These are phyloP conservation scores for Dynastes grantii DNA, from an alignment of 2,888 invertebrate species.

Conservation along the genomic window DNA sequence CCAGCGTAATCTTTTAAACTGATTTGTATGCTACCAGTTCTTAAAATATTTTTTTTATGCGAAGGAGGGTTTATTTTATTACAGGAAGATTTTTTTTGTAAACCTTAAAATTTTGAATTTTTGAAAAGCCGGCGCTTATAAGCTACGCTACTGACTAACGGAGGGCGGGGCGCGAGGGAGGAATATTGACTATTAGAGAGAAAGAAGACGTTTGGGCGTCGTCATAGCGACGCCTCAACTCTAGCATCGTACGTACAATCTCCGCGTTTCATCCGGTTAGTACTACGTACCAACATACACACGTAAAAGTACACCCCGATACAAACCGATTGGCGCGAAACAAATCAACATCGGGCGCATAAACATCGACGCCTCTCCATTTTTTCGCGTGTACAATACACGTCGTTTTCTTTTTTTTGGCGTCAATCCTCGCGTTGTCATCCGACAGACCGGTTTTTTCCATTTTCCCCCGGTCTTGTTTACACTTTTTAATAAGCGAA, in stretches of 20 bases:
- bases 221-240: constrained; percentile 62
- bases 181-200: constrained; percentile 70
- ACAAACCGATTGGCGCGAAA: constrained; percentile 14
- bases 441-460: constrained; percentile 19
- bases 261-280: constrained; percentile 32
- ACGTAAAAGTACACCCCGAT: constrained; percentile 11
- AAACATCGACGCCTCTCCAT: not conserved
- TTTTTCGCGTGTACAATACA: not conserved
- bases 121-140: too few relatives aligned
- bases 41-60: too few relatives aligned
- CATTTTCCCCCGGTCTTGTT: constrained; percentile 33
- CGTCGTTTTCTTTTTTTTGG: constrained; percentile 1
- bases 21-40: too few relatives aligned
- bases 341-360: not conserved
- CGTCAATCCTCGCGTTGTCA: too few relatives aligned
- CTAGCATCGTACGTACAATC: constrained; percentile 58
- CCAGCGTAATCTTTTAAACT: too few relatives aligned
- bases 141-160: constrained; percentile 22
- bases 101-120: too few relatives aligned
- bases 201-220: constrained; percentile 66
- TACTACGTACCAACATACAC: not conserved
- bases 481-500: constrained; percentile 46
- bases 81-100: too few relatives aligned
- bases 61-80: too few relatives aligned
- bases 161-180: constrained; percentile 54